These are phyloP conservation scores for Sinonovacula constricta DNA, from an alignment of 1,140 invertebrate genomes.

Conservation along the genomic window DNA sequence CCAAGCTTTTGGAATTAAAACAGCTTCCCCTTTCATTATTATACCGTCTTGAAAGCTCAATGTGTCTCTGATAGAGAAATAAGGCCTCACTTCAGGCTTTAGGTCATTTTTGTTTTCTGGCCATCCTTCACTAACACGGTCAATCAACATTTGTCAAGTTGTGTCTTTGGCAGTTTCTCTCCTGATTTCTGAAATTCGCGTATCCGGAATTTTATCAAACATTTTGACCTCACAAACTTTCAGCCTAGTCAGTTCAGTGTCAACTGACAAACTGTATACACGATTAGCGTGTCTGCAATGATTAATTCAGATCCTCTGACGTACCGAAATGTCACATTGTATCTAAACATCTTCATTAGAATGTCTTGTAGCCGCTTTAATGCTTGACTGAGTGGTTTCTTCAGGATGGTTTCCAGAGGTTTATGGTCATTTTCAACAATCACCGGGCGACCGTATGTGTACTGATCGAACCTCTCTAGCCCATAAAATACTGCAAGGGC, in stretches of 20 bases:
- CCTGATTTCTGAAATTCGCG: constrained; percentile 38
- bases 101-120: constrained; percentile 32
- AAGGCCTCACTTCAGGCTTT: constrained; percentile 17
- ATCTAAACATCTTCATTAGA: constrained; percentile 6
- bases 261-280: constrained; percentile 32
- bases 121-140: constrained; percentile 42
- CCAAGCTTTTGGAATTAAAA: constrained; percentile 65
- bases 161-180: constrained; percentile 34
- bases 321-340: constrained; percentile 2
- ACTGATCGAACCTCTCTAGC: constrained; percentile 59
- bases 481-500: constrained; percentile 79
- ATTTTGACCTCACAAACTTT: not conserved
- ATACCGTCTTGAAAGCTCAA: constrained; percentile 62
- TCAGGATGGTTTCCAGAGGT: constrained; percentile 74
- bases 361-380: constrained; percentile 36
- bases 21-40: constrained; percentile 62
- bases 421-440: constrained; percentile 72
- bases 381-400: constrained; percentile 66
- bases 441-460: constrained; percentile 63
- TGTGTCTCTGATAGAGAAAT: constrained; percentile 58
- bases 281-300: constrained; percentile 32
- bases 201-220: constrained; percentile 26
- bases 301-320: constrained; percentile 9
- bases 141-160: constrained; percentile 1
- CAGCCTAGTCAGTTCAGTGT: constrained; percentile 21